Evolutionary conservation across 2,888 invertebrate genomes (phyloP), one percentile per base, ranked within the genome.

Genomic region (Troglohyphantes excavatus): DNA sequence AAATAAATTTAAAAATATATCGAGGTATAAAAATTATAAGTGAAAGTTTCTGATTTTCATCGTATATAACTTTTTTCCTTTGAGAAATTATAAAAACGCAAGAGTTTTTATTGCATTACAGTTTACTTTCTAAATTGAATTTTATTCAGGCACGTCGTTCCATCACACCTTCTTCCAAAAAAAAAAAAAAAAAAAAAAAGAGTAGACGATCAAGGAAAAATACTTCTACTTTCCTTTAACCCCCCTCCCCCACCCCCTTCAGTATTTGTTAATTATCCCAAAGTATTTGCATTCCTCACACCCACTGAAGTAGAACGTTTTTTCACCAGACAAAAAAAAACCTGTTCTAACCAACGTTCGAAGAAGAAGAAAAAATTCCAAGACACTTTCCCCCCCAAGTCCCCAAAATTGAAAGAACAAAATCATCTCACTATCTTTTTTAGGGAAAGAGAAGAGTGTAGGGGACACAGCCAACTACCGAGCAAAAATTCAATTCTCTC

Each of bases 191-290:
- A 21, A 39, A 33, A 53, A 59, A 26, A 9, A 21, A 46, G 59
- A 70, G 11, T 29, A 33, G 29, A 5, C 11, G 13, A 9, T 23
- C 9, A 17, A 75, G 26, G 17, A 27, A 59, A 21, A 21, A 6
- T 29, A 29, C 27, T 59, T 68, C 13, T n/a, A 29, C 59, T 75
- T 59, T 46, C 27, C n/a, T n/a, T 39, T 59, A n/a, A n/a, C n/a
- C 61, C 29, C 23, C 29, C 29, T 3, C 11, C 21, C 19, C 11
- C 53, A 67, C 17, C 21, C 19, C n/a, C 23, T 70, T 59, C 70
- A 78, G 76, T 76, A 86, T 86, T 78, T 76, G 85, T 86, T 86
- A 86, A 86, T 86, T 86, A 86, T 67, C 67, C 61, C 61, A 27
- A 76, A 76, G 85, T 78, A 86, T 86, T 86, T 86, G 61, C 85